These are phyloP conservation scores for Drosophila ercepeae DNA, from an alignment of 1,140 invertebrate genomes.

Conservation along the genomic window DNA sequence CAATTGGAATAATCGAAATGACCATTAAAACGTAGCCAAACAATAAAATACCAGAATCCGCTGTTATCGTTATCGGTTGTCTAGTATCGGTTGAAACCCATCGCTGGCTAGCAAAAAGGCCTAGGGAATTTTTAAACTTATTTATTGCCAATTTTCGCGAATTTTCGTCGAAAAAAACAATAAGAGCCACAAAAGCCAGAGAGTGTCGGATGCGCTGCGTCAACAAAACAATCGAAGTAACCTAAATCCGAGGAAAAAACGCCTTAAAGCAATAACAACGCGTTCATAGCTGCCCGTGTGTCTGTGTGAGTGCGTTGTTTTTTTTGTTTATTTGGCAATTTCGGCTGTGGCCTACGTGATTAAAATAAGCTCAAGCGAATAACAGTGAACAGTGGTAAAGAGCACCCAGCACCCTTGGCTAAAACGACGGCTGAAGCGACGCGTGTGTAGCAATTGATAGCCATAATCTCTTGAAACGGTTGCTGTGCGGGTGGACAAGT, in stretches of 20 bases:
- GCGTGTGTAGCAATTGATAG: slow-evolving; percentile 50
- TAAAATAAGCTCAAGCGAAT: slow-evolving; percentile 58
- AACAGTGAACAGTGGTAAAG: slow-evolving; percentile 42
- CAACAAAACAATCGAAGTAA: background rate
- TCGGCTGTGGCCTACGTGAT: slow-evolving; percentile 71
- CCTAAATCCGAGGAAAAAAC: background rate
- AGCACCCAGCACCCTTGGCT: slow-evolving; percentile 41
- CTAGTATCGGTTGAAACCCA: slow-evolving; percentile 15
- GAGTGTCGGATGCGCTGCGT: background rate
- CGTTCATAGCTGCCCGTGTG: slow-evolving; percentile 30
- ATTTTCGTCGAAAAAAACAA: slow-evolving; percentile 2
- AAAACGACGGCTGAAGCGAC: slow-evolving; percentile 28
- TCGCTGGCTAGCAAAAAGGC: slow-evolving; percentile 24
- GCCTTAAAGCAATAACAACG: slow-evolving; percentile 35
- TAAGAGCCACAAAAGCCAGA: background rate
- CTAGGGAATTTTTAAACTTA: background rate
- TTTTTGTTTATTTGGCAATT: slow-evolving; percentile 56
- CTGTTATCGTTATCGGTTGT: background rate
- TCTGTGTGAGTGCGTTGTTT: slow-evolving; percentile 43
- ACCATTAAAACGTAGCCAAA: background rate
- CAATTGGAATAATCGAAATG: background rate
- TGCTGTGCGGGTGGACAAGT: slow-evolving; percentile 9
- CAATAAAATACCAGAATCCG: background rate
- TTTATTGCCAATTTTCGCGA: slow-evolving; percentile 5
- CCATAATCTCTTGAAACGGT: slow-evolving; percentile 29